Base-by-base conservation (phyloP, 2,888 invertebrate genomes). In the Sphecodes monilicornis region DNA sequence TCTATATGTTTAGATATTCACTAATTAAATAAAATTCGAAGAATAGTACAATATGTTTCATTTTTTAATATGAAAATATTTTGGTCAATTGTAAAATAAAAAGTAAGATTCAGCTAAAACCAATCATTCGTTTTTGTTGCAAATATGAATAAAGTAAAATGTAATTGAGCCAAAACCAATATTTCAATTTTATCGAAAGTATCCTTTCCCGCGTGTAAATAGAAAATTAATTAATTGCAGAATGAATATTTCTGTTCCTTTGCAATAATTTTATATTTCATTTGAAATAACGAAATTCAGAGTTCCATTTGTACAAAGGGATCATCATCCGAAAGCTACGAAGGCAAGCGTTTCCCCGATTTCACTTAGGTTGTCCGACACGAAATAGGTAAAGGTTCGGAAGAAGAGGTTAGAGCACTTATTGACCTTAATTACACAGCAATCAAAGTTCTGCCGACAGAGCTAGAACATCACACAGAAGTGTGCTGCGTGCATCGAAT, bases 381-480 rank as follows among this genome's bases (percentile, higher is more conserved):
- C 39, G 66, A 66, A 39, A 36, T 39, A 36, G 66, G 66, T 36
- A 66, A 66, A 66, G 22, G n/a, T 66, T 39, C 66, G 66, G 66
- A 57, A 26, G 74, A 74, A 43, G 43, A 50, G 43, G 66, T 82
- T 70, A 43, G 81, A 75, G 50, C 81, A 81, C 54, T 71, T 70
- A 64, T 71, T 82, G 82, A 81, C 81, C 82, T 75, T 75, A 81
- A 82, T 81, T 81, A 71, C 80, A 50, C 69, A 74, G 81, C 82
- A 75, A 80, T 82, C 82, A 80, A 70, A 81, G 74, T 82, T 72
- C 68, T 26, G 72, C 43, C 69, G 39, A 50, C 76, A 57, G 69
- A 82, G 69, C 57, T 18, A 50, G 80, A 80, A 43, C 50, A 76
- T 74, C 80, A 69, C 66, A 78, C 22, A 29, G 71, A 54, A 77